Evolutionary conservation across 64 coral and sea anemone genomes (phyloP), one percentile per base, ranked within the genome.

Genomic region (Astreopora myriophthalma): DNA sequence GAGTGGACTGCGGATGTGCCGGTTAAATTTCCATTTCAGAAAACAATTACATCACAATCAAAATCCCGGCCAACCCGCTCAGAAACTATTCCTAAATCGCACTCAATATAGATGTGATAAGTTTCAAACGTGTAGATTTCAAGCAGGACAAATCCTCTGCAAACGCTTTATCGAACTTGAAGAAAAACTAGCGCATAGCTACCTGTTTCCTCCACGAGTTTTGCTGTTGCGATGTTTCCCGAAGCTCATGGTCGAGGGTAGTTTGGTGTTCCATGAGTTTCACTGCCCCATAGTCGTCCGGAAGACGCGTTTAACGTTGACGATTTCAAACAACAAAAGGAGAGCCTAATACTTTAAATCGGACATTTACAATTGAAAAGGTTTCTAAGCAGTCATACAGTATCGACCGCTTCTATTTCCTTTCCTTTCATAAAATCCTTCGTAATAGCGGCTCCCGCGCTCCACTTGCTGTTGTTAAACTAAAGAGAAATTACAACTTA

Each of bases 251-350:
- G 31, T 83, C 32, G 52, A 83, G 30, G 79, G 58, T 63, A 64
- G 32, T 83, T 83, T 61, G 52, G 30, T 83, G 20, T 83, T 83
- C 79, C 79, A 83, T 83, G 79, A 83, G 79, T 83, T 64, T 83
- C 79, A 83, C 31, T 63, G 31, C 32, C 28, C 58, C 79, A 83
- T 83, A 25, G 13, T 83, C 79, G 79, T 9, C 32, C 14, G 31
- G n/a, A 64, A 83, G 64, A 83, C 79, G 79, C 31, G 19, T 63
- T 25, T 58, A 38, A 34, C 52, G 79, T 83, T 3, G 31, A 83
- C 79, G 79, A 83, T 83, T 83, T 83, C 49, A 83, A 64, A 36
- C 8, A 64, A 37, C 57, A 2, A 33, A 83, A 31, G 6, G 22
- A 20, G 64, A 83, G 37, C 55, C 79, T 83, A 83, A 38, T 63